Evolutionary conservation across 2,113 vertebrate species (phyloP).

Genomic region (Cavia porcellus): DNA sequence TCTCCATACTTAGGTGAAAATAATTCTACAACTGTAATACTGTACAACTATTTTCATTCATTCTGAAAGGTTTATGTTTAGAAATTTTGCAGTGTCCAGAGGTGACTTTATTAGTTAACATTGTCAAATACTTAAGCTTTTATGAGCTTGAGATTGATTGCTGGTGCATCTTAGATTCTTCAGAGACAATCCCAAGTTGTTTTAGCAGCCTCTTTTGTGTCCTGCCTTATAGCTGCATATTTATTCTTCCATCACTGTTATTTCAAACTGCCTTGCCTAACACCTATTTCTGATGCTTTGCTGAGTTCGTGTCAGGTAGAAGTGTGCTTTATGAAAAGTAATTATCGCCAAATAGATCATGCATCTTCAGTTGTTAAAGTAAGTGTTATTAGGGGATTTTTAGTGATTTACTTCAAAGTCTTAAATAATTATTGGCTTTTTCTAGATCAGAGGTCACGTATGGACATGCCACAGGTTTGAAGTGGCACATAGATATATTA

Average conservation of each 20-base stretch:
- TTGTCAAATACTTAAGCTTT: not conserved
- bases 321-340: constrained; percentile 63
- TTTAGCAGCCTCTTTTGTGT: constrained; percentile 20
- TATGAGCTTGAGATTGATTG: constrained; percentile 30
- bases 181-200: not conserved
- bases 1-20: constrained; percentile 57
- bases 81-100: not conserved
- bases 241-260: constrained; percentile 38
- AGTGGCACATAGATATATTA: not conserved
- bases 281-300: constrained; percentile 59
- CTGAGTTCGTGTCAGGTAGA: constrained; percentile 62
- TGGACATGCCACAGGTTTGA: not conserved
- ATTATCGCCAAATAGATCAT: constrained; percentile 69
- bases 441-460: constrained; percentile 16
- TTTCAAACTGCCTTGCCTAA: constrained; percentile 58
- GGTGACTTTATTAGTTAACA: constrained; percentile 39
- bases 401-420: constrained; percentile 65
- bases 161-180: not conserved
- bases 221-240: not conserved
- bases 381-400: constrained; percentile 61
- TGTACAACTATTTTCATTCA: not conserved
- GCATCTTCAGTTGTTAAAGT: constrained; percentile 61
- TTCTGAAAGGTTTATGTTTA: constrained; percentile 14
- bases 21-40: constrained; percentile 20
- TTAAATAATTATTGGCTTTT: constrained; percentile 54